A percentile compares a stretch with the other conserved stretches of the same genome.
Conservation (phyloP, 2,113 vertebrate species). For the Microcebus ravelobensis region DNA sequence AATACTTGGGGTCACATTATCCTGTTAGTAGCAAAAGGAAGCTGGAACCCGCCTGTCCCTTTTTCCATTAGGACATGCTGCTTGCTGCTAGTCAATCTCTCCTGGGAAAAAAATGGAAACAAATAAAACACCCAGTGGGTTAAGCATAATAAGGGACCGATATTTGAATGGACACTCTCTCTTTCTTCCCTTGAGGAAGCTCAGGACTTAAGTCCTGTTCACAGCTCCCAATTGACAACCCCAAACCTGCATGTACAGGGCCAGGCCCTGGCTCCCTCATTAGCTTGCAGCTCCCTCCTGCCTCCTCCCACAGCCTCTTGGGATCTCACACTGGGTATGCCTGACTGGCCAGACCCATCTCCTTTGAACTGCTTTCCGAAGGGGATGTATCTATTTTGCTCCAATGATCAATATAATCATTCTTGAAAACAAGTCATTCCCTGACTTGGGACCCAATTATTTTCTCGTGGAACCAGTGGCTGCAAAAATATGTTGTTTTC, state of each 20-base stretch:
- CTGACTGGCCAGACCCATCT: neutral
- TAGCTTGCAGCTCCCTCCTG: neutral
- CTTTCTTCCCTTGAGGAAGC: neutral
- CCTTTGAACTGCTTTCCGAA: slow-evolving; percentile 61
- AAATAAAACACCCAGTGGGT: neutral
- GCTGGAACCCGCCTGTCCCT: neutral
- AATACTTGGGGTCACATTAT: neutral
- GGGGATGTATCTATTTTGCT: slow-evolving; percentile 57
- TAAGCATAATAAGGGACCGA: neutral
- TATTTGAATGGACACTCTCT: neutral
- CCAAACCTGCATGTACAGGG: neutral
- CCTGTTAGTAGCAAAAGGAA: neutral
- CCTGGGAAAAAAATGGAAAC: neutral
- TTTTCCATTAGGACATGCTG: neutral
- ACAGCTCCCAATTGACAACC: neutral
- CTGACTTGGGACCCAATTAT: slow-evolving; percentile 80
- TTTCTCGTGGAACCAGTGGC: slow-evolving; percentile 65
- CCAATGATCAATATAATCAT: slow-evolving; percentile 80
- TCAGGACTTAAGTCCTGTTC: neutral
- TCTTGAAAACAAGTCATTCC: slow-evolving; percentile 69
- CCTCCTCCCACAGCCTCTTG: neutral
- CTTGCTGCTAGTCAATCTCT: neutral
- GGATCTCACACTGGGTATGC: neutral
- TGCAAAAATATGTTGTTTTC: slow-evolving; percentile 76
- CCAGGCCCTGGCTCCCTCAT: slow-evolving; percentile 24